These are phyloP conservation scores for Cotesia congregata DNA, from an alignment of 2,888 invertebrate genomes.

Conservation along the genomic window DNA sequence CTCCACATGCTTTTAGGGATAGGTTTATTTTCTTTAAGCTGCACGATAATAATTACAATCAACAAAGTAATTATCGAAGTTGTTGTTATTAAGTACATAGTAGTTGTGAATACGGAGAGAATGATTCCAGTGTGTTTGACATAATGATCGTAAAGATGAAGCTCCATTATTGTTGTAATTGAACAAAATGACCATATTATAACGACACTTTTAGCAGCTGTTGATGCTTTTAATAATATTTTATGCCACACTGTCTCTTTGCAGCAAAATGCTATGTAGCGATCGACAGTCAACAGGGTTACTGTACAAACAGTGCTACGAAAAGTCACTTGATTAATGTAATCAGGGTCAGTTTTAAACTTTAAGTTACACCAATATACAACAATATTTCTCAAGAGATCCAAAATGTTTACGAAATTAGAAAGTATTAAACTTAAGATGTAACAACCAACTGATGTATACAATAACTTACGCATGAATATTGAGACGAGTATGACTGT, in stretches of 20 bases:
- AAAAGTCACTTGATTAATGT: constrained; percentile 57
- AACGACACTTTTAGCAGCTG: constrained; percentile 52
- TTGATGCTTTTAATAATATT: constrained; percentile 42
- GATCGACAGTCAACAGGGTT: constrained; percentile 55
- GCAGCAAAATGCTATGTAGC: constrained; percentile 53
- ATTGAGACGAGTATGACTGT: constrained; percentile 43
- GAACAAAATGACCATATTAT: constrained; percentile 55
- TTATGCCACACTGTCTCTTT: constrained; percentile 43
- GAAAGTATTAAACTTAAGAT: constrained; percentile 55
- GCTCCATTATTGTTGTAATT: constrained; percentile 55
- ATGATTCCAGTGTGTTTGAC: constrained; percentile 43
- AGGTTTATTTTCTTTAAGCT: constrained; percentile 41
- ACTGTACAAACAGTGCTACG: constrained; percentile 57
- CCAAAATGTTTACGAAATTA: constrained; percentile 56
- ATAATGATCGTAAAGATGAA: constrained; percentile 55
- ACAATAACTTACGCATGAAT: constrained; percentile 45
- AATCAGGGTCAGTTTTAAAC: constrained; percentile 55
- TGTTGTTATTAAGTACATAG: constrained; percentile 55
- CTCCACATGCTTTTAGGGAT: constrained; percentile 17
- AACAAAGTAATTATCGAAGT: constrained; percentile 52
- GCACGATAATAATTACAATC: constrained; percentile 48
- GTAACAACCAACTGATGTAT: constrained; percentile 54
- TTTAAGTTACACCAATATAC: constrained; percentile 49
- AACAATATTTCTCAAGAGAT: constrained; percentile 53
- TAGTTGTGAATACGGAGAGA: constrained; percentile 56